Evolutionary conservation across 2,888 invertebrate genomes (phyloP).

Genomic region (Cybosia mesomella): DNA sequence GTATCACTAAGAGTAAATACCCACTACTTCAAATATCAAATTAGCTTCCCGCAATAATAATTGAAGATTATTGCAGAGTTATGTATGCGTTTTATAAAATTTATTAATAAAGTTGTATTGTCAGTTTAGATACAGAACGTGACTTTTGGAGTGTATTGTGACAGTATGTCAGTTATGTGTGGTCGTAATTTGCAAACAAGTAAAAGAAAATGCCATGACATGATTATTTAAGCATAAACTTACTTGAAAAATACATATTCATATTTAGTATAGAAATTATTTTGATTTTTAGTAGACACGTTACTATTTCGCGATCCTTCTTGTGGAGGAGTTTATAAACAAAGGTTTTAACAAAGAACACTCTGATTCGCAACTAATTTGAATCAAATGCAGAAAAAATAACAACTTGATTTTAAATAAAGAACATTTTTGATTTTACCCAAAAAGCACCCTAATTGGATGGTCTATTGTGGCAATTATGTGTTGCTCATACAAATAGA

Average conservation of each 20-base stretch:
- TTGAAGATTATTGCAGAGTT: background rate
- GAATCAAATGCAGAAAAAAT: background rate
- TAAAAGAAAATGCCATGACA: constrained; percentile 5
- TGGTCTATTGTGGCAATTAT: background rate
- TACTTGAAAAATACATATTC: too few species aligned
- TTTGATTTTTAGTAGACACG: too few species aligned
- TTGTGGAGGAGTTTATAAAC: background rate
- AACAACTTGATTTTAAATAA: background rate
- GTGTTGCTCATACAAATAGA: background rate
- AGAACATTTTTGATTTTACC: background rate
- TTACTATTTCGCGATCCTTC: background rate
- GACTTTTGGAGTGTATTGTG: constrained; percentile 6
- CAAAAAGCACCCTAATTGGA: background rate
- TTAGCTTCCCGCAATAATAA: constrained; percentile 10
- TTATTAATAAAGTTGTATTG: background rate
- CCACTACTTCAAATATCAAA: constrained; percentile 34
- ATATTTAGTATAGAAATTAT: too few species aligned
- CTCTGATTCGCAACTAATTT: background rate
- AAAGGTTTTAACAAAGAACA: background rate
- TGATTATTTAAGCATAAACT: background rate
- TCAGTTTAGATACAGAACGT: constrained; percentile 12
- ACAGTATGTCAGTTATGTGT: background rate
- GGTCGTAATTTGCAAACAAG: background rate
- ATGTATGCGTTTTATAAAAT: constrained; percentile 1
- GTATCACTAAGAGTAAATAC: constrained; percentile 21